phyloP scores from a whole-genome alignment of 2,113 vertebrate species.

The Diphyllodes magnificus region DNA sequence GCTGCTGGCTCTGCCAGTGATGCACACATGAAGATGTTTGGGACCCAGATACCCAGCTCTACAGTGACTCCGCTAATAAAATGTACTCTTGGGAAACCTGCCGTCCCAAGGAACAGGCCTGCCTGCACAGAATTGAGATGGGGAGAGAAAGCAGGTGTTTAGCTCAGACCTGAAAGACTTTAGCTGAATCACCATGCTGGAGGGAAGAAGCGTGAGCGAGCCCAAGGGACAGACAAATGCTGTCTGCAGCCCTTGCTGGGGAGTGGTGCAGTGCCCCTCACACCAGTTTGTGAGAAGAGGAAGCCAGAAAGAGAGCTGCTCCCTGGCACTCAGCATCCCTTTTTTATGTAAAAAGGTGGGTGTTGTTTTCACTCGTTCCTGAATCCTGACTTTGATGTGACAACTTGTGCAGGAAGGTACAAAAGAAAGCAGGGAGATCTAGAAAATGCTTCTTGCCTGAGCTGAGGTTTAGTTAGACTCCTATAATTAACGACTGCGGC shows the following conservation, averaged over 20 bases:
- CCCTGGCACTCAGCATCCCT: not conserved
- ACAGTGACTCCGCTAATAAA: not conserved
- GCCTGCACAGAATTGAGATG: not conserved
- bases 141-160: not conserved
- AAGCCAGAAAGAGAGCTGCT: not conserved
- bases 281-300: not conserved
- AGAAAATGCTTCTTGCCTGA: slow-evolving; percentile 17
- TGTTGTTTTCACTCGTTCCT: not conserved
- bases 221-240: not conserved
- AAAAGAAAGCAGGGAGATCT: slow-evolving; percentile 4
- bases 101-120: not conserved
- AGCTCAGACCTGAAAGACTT: not conserved
- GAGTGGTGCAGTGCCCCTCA: not conserved
- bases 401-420: not conserved
- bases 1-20: not conserved
- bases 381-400: not conserved
- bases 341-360: slow-evolving; percentile 13
- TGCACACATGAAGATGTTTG: not conserved
- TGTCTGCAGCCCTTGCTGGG: not conserved
- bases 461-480: slow-evolving; percentile 5
- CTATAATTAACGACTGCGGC: slow-evolving; percentile 51
- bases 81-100: not conserved
- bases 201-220: not conserved
- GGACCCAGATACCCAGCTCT: not conserved
- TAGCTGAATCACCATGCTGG: not conserved